Evolutionary conservation across 30 jellyfish, hydroid and myxozoan genomes (phyloP).

Genomic region (Sanderia malayensis): DNA sequence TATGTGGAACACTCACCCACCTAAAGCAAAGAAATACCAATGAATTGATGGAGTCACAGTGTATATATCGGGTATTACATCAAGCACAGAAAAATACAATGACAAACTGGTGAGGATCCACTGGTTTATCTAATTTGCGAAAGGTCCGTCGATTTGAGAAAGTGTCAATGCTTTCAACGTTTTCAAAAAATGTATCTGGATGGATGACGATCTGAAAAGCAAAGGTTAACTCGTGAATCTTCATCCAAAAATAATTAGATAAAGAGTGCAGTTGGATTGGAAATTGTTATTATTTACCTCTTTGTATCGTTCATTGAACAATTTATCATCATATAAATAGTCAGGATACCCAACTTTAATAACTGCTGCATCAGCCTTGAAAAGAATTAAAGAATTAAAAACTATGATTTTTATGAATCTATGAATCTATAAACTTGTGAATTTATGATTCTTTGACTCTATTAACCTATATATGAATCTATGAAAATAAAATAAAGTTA

Average conservation of each 20-base stretch:
- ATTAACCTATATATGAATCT: too few species aligned
- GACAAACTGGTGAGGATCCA: conserved; percentile 97
- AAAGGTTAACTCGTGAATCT: conserved; percentile 14
- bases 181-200: conserved; percentile 82
- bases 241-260: neutral
- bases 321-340: conserved; percentile 66
- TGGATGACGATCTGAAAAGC: conserved; percentile 72
- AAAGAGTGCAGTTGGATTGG: neutral
- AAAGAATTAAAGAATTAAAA: neutral
- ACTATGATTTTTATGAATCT: neutral
- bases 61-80: too few species aligned
- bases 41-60: too few species aligned
- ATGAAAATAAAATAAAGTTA: too few species aligned
- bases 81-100: neutral
- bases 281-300: conserved; percentile 59
- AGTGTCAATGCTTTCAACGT: conserved; percentile 92
- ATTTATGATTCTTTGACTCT: too few species aligned
- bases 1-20: conserved; percentile 99
- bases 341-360: conserved; percentile 96
- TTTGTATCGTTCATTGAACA: conserved; percentile 73
- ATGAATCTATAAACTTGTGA: neutral
- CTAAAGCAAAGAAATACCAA: conserved; percentile 42
- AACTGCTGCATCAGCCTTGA: conserved; percentile 97
- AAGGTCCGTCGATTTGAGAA: conserved; percentile 94
- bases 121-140: conserved; percentile 87